phyloP scores from a whole-genome alignment of 2,888 invertebrate genomes.

The Zaprionus bogoriensis region DNA sequence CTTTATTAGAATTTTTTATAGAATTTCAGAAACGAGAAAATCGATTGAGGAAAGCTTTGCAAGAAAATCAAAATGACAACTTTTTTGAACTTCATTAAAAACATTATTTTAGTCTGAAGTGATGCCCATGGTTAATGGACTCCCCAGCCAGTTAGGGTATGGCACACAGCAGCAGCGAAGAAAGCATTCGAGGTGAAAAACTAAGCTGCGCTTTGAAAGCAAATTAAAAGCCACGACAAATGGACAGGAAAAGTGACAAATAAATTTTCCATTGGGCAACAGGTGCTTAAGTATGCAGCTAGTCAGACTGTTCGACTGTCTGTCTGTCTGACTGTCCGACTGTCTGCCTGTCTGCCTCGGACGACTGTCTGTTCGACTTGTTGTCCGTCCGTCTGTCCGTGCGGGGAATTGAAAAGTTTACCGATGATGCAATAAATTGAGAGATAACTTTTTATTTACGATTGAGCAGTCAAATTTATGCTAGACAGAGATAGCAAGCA shows the following conservation, averaged over 20 bases:
- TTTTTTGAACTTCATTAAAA: too few species aligned
- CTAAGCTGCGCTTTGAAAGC: conserved; percentile 63
- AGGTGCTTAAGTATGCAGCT: conserved; percentile 46
- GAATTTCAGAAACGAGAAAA: too few species aligned
- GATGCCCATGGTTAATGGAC: not conserved
- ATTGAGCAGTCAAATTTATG: conserved; percentile 28
- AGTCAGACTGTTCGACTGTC: conserved; percentile 1
- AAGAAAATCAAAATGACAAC: too few species aligned
- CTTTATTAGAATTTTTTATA: too few species aligned
- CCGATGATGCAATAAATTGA: conserved; percentile 78
- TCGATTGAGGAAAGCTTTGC: too few species aligned
- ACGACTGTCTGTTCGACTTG: not conserved
- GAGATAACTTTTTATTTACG: conserved; percentile 80
- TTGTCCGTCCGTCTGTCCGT: not conserved
- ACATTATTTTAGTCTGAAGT: too few species aligned
- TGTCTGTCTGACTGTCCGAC: not conserved
- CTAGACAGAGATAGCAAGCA: not conserved
- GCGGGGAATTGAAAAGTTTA: conserved; percentile 69
- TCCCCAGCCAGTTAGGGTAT: not conserved
- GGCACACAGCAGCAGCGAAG: not conserved
- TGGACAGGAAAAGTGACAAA: conserved; percentile 62
- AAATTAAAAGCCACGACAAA: conserved; percentile 76
- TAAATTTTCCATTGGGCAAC: conserved; percentile 66
- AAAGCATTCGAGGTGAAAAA: conserved; percentile 45
- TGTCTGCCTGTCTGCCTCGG: not conserved